Conservation (phyloP, 2,888 invertebrate species). For the Zaprionus lineosus region DNA sequence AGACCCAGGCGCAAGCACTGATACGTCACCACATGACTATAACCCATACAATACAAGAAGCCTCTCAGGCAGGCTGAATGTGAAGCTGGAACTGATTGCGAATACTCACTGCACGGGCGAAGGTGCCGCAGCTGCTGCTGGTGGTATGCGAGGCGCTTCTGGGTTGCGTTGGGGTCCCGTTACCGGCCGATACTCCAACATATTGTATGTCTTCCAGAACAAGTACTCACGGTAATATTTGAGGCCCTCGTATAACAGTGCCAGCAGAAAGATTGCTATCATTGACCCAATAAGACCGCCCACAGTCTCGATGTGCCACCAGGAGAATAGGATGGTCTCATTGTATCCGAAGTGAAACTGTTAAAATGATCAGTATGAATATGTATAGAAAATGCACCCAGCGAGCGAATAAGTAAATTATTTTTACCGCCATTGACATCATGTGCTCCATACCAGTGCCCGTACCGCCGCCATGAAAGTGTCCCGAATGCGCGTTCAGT, state of each 20-base stretch:
- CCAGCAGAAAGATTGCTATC: slow-evolving; percentile 95
- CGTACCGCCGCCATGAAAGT: slow-evolving; percentile 57
- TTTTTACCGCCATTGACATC: slow-evolving; percentile 83
- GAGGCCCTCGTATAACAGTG: slow-evolving; percentile 95
- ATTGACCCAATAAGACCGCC: slow-evolving; percentile 94
- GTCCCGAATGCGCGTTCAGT: slow-evolving; percentile 40
- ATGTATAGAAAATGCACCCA: no score
- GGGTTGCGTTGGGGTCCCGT: slow-evolving; percentile 86
- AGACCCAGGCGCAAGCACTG: neutral
- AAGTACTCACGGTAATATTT: slow-evolving; percentile 89
- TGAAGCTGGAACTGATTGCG: neutral
- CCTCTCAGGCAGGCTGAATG: neutral
- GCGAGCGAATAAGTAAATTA: no score
- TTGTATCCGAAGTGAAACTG: slow-evolving; percentile 91
- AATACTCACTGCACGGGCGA: slow-evolving; percentile 90
- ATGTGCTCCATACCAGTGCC: slow-evolving; percentile 80
- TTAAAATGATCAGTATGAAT: slow-evolving; percentile 44
- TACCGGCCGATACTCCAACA: slow-evolving; percentile 92
- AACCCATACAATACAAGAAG: no score
- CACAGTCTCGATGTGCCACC: slow-evolving; percentile 89
- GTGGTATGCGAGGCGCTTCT: slow-evolving; percentile 85
- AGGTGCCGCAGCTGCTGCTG: slow-evolving; percentile 80
- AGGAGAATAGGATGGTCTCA: slow-evolving; percentile 91
- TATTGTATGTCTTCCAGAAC: slow-evolving; percentile 93
- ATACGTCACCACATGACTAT: no score